Percentiles rank a stretch among this genome's conserved stretches.
Evolutionary conservation across 2,797 vertebrate genomes (phyloP).

Genomic region (Tympanoctomys barrerae): DNA sequence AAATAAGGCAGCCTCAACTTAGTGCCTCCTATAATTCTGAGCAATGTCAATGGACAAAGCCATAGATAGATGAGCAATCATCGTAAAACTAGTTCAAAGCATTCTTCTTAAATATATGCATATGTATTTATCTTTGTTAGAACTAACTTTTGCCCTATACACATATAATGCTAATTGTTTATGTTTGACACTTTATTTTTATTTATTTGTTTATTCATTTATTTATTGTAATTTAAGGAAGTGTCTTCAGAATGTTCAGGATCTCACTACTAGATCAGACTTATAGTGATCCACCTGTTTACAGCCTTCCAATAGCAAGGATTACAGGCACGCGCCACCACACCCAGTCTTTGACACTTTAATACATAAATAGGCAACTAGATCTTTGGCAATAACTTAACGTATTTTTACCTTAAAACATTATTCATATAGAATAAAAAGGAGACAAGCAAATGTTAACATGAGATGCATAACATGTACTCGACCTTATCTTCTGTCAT

Average conservation of each 20-base stretch:
- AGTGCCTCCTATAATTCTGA: background rate
- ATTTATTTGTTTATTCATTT: no score
- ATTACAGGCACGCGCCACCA: no score
- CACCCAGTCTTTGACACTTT: background rate
- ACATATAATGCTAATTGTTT: background rate
- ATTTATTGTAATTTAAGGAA: no score
- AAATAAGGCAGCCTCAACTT: background rate
- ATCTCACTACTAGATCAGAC: no score
- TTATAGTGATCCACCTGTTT: no score
- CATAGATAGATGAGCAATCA: background rate
- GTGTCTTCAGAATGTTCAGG: no score
- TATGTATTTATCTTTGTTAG: background rate
- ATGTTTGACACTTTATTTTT: background rate
- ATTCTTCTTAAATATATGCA: background rate
- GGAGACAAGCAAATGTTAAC: background rate
- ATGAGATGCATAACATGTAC: background rate
- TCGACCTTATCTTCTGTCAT: background rate
- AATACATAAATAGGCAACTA: background rate
- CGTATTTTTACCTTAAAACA: background rate
- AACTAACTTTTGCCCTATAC: constrained; percentile 15
- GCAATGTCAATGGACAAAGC: background rate
- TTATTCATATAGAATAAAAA: constrained; percentile 10
- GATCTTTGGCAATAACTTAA: background rate
- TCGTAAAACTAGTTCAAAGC: background rate
- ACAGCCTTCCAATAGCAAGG: no score